Percentiles rank a stretch among this genome's conserved stretches.
phyloP scores from a whole-genome alignment of 2,113 vertebrate species.

The human (Homo sapiens) region DNA sequence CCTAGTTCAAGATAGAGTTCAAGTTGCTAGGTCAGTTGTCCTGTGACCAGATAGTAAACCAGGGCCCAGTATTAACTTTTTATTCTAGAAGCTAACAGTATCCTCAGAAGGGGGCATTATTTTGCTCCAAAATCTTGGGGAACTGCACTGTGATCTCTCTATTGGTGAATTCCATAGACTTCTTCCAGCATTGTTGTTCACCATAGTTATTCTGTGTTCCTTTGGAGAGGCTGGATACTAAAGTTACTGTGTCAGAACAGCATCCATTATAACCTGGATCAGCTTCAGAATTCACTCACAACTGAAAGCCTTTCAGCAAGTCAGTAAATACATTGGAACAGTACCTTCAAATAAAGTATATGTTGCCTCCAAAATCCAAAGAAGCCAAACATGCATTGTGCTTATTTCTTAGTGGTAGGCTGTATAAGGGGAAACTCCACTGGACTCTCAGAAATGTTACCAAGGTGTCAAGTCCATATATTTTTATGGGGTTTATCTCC shows the following conservation, averaged over 20 bases:
- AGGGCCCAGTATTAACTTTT: not conserved
- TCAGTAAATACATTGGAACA: not conserved
- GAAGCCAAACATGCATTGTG: not conserved
- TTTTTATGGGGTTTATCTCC: not conserved
- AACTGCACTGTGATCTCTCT: not conserved
- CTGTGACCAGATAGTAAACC: not conserved
- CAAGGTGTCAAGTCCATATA: not conserved
- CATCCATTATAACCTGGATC: not conserved
- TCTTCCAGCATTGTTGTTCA: not conserved
- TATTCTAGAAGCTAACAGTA: not conserved
- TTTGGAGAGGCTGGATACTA: not conserved
- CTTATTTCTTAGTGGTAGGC: not conserved
- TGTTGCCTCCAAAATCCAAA: not conserved
- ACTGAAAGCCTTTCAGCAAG: not conserved
- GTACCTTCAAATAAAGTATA: not conserved
- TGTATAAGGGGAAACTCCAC: not conserved
- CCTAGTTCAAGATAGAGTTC: not conserved
- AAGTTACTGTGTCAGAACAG: not conserved
- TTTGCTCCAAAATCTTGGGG: not conserved
- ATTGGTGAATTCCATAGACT: not conserved
- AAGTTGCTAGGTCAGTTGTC: not conserved
- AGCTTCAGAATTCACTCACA: not conserved
- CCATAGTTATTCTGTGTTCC: not conserved
- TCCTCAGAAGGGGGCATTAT: not conserved
- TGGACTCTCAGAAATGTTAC: not conserved